A percentile compares a stretch with the other conserved stretches of the same genome.
phyloP scores from a whole-genome alignment of 2,888 invertebrate species.

The Strigamia crassipes region DNA sequence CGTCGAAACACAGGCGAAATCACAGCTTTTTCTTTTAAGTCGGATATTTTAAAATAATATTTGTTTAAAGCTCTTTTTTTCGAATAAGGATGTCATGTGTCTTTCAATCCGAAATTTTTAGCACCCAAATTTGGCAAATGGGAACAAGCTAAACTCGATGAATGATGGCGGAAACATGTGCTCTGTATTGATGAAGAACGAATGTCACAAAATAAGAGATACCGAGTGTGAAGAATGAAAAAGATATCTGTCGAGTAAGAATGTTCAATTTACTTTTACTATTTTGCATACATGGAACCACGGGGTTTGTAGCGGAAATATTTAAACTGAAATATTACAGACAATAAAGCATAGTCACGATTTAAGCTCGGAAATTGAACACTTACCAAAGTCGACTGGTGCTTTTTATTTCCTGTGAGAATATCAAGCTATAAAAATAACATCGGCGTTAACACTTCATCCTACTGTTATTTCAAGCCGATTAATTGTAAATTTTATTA shows the following conservation, averaged over 20 bases:
- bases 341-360: not conserved
- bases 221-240: not conserved
- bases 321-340: not conserved
- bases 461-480: slow-evolving; percentile 5
- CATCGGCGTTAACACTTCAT: slow-evolving; percentile 13
- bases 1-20: not conserved
- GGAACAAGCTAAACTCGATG: slow-evolving; percentile 21
- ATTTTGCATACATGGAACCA: not conserved
- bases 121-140: not conserved
- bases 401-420: slow-evolving; percentile 2
- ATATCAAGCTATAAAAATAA: slow-evolving; percentile 25
- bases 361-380: not conserved
- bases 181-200: slow-evolving; percentile 2
- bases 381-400: not conserved
- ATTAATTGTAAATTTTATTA: slow-evolving; percentile 29
- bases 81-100: not conserved
- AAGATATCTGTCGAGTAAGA: not conserved
- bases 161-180: slow-evolving; percentile 27
- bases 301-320: not conserved
- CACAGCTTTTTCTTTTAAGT: not conserved
- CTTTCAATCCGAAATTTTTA: not conserved
- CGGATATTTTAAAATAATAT: not conserved
- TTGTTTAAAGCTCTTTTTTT: not conserved
- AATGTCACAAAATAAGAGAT: slow-evolving; percentile 13
- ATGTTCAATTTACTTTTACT: slow-evolving; percentile 2